Evolutionary conservation across 2,113 vertebrate species (phyloP).

Genomic region (Isurus oxyrinchus): DNA sequence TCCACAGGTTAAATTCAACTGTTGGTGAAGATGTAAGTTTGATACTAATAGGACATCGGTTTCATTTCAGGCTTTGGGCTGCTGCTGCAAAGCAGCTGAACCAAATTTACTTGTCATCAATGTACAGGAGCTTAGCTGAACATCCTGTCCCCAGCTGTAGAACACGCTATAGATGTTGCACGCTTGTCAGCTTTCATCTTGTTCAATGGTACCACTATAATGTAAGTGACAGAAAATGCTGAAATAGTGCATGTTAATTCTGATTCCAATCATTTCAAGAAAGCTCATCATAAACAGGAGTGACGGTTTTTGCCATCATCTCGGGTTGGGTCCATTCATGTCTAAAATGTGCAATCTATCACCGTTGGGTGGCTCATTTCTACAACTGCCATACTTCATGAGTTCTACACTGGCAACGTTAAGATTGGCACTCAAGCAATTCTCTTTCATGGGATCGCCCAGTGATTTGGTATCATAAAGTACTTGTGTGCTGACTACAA

Average conservation of each 20-base stretch:
- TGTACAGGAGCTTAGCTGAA: not conserved
- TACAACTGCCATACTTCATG: not conserved
- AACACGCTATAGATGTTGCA: not conserved
- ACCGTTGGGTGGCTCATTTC: not conserved
- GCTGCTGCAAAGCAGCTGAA: slow-evolving; percentile 3
- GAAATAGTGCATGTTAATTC: slow-evolving; percentile 16
- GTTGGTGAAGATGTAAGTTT: slow-evolving; percentile 15
- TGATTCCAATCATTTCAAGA: slow-evolving; percentile 24
- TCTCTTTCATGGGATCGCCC: not conserved
- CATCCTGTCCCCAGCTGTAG: slow-evolving; percentile 17
- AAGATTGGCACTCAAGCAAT: not conserved
- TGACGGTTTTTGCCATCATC: not conserved
- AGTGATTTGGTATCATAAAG: not conserved
- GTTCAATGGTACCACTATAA: not conserved
- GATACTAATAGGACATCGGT: not conserved
- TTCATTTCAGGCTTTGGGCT: not conserved
- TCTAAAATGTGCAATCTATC: slow-evolving; percentile 1
- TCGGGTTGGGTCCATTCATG: slow-evolving; percentile 4
- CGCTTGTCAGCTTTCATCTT: slow-evolving; percentile 32
- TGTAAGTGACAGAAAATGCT: slow-evolving; percentile 14
- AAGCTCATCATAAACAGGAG: not conserved
- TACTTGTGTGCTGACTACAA: not conserved
- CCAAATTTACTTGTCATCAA: not conserved
- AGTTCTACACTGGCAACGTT: not conserved
- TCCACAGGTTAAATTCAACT: not conserved